Base-by-base conservation (phyloP, 2,888 invertebrate species). In the Beris chalybata region DNA sequence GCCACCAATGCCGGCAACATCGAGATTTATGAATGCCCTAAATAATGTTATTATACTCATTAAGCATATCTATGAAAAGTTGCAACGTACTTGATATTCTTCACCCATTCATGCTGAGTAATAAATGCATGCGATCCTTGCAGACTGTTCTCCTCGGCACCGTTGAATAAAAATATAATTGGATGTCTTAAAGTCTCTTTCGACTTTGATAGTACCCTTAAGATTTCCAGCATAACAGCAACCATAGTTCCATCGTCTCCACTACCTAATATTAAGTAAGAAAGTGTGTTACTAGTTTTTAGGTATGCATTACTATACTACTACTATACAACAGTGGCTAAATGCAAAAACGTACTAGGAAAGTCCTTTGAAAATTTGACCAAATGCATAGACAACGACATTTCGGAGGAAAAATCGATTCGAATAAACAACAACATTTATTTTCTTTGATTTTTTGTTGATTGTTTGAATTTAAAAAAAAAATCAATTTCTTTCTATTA, bases 1-100 rank as follows among this genome's bases (percentile, higher is more conserved):
- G 1, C 96, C 97, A 43, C 96, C 97, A 75, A 91, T 90, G 0
- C 97, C 97, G 59, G 92, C 93, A 0, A 95, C 91, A 78, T 97
- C 97, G 71, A 97, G 79, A 80, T 97, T 97, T 64, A 97, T 86
- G 69, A 97, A 89, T 0, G 90, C 88, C 57, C 86, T 85, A 29
- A 5, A 12, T 22, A 22, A 38, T 7, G 1, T 7, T 9, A 38
- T 38, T 38, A 38, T 7, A 38, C 9, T 38, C 38, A 38, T 38
- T 1, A 5, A 38, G 5, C n/a, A n/a, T n/a, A n/a, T 29, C 6
- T 1, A 11, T 31, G 29, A 12, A 12, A 12, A 54, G 13, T n/a
- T 6, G 1, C 15, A 12, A 47, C 32, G 12, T 65, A 80, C 83
- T 81, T 72, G 29, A 92, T 85, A 69, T 89, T 86, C 68, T 86